Conservation (phyloP, 2,888 invertebrate species). For the Noctua pronuba region DNA sequence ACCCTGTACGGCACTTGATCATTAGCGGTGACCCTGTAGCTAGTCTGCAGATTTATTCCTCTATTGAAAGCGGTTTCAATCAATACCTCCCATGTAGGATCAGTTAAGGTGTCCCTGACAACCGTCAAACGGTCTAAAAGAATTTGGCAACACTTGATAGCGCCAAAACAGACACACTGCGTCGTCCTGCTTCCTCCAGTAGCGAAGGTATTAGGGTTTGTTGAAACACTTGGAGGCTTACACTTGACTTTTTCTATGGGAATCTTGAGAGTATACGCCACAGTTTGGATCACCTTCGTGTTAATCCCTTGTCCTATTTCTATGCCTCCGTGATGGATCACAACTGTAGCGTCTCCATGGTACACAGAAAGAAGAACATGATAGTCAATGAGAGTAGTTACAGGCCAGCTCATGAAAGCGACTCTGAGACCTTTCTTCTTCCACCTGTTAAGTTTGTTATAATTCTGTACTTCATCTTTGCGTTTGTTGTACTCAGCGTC, state of each 20-base stretch:
- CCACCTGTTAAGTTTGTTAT: slow-evolving; percentile 93
- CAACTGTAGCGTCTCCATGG: slow-evolving; percentile 93
- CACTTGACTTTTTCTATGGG: slow-evolving; percentile 92
- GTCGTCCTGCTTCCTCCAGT: slow-evolving; percentile 92
- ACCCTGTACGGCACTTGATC: slow-evolving; percentile 79
- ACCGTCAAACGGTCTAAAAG: slow-evolving; percentile 86
- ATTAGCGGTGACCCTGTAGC: slow-evolving; percentile 74
- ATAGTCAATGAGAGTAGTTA: slow-evolving; percentile 87
- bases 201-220: slow-evolving; percentile 91
- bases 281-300: slow-evolving; percentile 92
- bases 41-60: slow-evolving; percentile 81
- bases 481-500: slow-evolving; percentile 90
- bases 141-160: slow-evolving; percentile 88
- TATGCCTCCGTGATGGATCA: slow-evolving; percentile 93
- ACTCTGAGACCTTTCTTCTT: slow-evolving; percentile 93
- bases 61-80: slow-evolving; percentile 84
- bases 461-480: slow-evolving; percentile 88
- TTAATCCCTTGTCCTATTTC: slow-evolving; percentile 96
- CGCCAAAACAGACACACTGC: slow-evolving; percentile 75
- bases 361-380: slow-evolving; percentile 92
- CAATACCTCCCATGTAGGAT: slow-evolving; percentile 89
- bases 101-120: slow-evolving; percentile 80
- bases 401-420: slow-evolving; percentile 92
- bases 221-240: slow-evolving; percentile 91
- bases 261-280: slow-evolving; percentile 92